phyloP scores from a whole-genome alignment of 1,140 invertebrate genomes.

The Cotesia glomerata region DNA sequence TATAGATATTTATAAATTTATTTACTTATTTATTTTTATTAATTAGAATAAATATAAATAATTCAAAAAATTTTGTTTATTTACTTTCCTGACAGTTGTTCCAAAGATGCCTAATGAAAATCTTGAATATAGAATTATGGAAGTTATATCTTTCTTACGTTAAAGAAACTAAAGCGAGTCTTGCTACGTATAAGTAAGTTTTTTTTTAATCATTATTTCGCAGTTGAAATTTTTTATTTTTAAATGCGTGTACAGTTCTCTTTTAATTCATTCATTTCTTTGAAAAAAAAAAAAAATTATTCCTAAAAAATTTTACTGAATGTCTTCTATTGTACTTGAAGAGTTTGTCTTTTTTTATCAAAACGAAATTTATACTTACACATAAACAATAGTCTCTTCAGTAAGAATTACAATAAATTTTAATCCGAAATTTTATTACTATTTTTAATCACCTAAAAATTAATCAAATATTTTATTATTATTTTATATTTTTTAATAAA shows the following conservation, averaged over 20 bases:
- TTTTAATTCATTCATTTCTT: too few relatives aligned
- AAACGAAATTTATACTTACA: too few relatives aligned
- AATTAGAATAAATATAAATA: conserved; percentile 1
- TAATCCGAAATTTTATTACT: too few relatives aligned
- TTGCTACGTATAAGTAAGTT: conserved; percentile 93
- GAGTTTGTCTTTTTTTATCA: too few relatives aligned
- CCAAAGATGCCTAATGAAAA: conserved; percentile 96
- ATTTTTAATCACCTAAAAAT: too few relatives aligned
- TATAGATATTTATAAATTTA: background rate
- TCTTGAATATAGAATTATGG: conserved; percentile 98
- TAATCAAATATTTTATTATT: too few relatives aligned
- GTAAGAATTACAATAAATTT: too few relatives aligned
- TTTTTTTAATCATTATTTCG: conserved; percentile 4
- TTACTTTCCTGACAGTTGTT: conserved; percentile 78
- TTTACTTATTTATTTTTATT: background rate
- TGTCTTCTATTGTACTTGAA: too few relatives aligned
- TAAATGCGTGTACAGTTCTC: background rate
- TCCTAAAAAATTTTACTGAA: too few relatives aligned
- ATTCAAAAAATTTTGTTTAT: conserved; percentile 33
- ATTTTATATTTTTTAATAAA: too few relatives aligned
- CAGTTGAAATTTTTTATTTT: conserved; percentile 18
- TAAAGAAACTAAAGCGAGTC: conserved; percentile 93
- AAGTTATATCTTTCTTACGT: conserved; percentile 97
- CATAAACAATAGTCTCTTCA: too few relatives aligned
- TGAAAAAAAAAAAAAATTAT: too few relatives aligned